Evolutionary conservation across 1,140 invertebrate species (phyloP).

Genomic region (Cephus cinctus): DNA sequence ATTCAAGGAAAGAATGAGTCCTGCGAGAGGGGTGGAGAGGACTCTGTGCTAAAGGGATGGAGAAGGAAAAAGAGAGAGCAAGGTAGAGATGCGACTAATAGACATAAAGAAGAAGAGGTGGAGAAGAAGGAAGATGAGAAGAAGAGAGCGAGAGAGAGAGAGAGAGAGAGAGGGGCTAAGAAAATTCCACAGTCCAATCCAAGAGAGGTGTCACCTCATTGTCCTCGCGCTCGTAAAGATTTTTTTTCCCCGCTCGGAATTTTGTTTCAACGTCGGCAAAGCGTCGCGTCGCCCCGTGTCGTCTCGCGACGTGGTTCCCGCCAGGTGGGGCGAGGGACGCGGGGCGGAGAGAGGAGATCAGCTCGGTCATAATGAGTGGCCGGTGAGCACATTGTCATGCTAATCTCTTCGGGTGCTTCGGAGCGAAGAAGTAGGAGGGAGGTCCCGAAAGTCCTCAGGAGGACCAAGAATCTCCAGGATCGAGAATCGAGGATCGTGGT

Average conservation of each 20-base stretch:
- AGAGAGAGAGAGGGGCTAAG: background rate
- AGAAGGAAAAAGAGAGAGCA: constrained; percentile 10
- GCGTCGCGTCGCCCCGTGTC: too few species aligned
- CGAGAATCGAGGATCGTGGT: constrained; percentile 24
- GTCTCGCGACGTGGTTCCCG: background rate
- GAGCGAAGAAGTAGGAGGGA: too few species aligned
- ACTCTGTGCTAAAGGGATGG: constrained; percentile 18
- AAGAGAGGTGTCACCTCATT: constrained; percentile 36
- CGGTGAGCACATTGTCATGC: constrained; percentile 51
- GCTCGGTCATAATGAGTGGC: constrained; percentile 48
- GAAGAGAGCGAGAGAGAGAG: background rate
- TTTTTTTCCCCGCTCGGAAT: constrained; percentile 37
- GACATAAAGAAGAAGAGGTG: background rate
- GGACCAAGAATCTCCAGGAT: too few species aligned
- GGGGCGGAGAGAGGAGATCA: constrained; percentile 18
- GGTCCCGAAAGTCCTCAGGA: too few species aligned
- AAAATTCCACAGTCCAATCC: constrained; percentile 21
- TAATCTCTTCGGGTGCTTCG: constrained; percentile 34
- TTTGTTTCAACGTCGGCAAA: constrained; percentile 37
- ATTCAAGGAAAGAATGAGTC: constrained; percentile 41
- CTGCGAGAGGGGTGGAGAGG: constrained; percentile 20
- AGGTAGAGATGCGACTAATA: constrained; percentile 4
- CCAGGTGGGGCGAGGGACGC: background rate
- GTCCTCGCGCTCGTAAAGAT: constrained; percentile 32
- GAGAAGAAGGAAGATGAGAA: constrained; percentile 11